Evolutionary conservation across 2,797 vertebrate genomes (phyloP).

Genomic region (Florisuga fusca): DNA sequence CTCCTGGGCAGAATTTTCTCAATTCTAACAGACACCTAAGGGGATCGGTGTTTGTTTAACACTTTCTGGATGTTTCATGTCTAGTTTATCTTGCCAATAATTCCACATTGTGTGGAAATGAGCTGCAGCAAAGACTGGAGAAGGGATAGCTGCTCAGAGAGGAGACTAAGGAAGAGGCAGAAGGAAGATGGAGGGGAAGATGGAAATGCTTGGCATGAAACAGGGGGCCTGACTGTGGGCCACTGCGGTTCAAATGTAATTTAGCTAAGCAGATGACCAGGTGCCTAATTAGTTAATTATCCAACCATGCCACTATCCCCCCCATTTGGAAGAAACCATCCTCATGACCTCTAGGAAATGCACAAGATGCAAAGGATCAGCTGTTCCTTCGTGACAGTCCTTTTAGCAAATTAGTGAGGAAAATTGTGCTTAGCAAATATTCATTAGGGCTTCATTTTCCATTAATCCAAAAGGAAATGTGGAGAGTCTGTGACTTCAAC

Average conservation of each 20-base stretch:
- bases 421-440: conserved; percentile 77
- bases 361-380: conserved; percentile 62
- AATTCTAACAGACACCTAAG: conserved; percentile 34
- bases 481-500: conserved; percentile 73
- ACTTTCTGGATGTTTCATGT: conserved; percentile 51
- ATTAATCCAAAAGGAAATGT: conserved; percentile 78
- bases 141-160: background rate
- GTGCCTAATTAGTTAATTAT: conserved; percentile 69
- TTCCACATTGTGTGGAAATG: background rate
- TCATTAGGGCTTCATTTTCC: conserved; percentile 78
- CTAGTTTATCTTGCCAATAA: conserved; percentile 8
- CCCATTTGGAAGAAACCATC: conserved; percentile 45
- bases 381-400: conserved; percentile 64
- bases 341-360: conserved; percentile 55
- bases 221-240: conserved; percentile 22
- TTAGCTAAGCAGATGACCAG: conserved; percentile 54
- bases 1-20: conserved; percentile 47
- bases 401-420: conserved; percentile 76
- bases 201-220: conserved; percentile 41
- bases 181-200: background rate
- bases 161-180: background rate
- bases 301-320: background rate
- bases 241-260: conserved; percentile 60
- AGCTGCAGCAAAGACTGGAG: background rate
- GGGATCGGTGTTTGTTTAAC: conserved; percentile 54